A percentile compares a stretch with the other conserved stretches of the same genome.
These are phyloP conservation scores for Eurosta solidaginis DNA, from an alignment of 1,140 invertebrate species.

Conservation along the genomic window DNA sequence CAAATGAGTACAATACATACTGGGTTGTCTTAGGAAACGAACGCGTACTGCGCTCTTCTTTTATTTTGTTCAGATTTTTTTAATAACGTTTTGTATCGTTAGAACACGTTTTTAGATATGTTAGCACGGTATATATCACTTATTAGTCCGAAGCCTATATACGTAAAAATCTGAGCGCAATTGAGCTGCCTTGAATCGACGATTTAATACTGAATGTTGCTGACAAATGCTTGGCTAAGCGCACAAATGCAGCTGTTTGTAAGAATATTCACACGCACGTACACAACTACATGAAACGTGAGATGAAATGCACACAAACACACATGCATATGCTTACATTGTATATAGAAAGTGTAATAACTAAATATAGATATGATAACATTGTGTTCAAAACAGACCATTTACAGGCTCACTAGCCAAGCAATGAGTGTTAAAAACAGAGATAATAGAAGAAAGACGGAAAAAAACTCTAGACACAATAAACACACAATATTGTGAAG, in stretches of 20 bases:
- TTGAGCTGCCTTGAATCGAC: conserved; percentile 33
- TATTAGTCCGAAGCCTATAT: background rate
- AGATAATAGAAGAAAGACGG: no score
- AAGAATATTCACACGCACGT: background rate
- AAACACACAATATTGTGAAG: background rate
- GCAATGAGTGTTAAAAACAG: no score
- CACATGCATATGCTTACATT: conserved; percentile 27
- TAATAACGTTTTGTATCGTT: no score
- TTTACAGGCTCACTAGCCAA: background rate
- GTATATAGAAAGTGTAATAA: conserved; percentile 7
- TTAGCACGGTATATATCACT: no score
- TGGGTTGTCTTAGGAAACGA: background rate
- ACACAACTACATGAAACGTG: conserved; percentile 37
- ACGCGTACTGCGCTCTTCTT: background rate
- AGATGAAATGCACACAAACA: conserved; percentile 33
- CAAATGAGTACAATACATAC: background rate
- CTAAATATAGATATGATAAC: background rate
- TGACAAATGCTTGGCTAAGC: conserved; percentile 31
- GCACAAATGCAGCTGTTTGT: conserved; percentile 3
- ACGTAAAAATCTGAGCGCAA: conserved; percentile 20
- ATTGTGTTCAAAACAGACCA: background rate
- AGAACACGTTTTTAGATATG: no score
- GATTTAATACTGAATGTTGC: conserved; percentile 34
- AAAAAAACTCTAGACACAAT: background rate
- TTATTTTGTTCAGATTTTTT: background rate